Evolutionary conservation across 2,888 invertebrate genomes (phyloP).

Genomic region (Stegophylla sp.): DNA sequence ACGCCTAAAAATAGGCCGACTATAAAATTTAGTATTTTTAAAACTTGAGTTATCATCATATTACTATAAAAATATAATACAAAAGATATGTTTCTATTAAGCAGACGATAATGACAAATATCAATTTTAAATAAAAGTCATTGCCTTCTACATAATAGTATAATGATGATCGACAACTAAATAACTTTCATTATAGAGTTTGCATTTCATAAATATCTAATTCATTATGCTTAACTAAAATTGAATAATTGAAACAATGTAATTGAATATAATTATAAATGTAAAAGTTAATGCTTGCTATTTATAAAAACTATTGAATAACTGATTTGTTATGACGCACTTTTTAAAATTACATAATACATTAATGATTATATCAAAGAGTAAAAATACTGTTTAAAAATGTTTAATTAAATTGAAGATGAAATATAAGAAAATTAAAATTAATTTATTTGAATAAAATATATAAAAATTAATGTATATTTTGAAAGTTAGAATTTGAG

Average conservation of each 20-base stretch:
- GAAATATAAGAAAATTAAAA: not conserved
- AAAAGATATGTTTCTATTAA: conserved; percentile 13
- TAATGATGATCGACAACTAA: conserved; percentile 15
- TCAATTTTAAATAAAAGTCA: conserved; percentile 3
- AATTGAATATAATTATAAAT: not conserved
- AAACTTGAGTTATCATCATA: conserved; percentile 3
- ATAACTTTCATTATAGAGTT: conserved; percentile 16
- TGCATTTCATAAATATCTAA: conserved; percentile 22
- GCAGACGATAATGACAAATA: not conserved
- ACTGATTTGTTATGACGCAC: conserved; percentile 24
- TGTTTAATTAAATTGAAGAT: not conserved
- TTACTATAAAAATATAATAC: too few species aligned
- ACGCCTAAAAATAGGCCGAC: not conserved
- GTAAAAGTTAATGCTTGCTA: not conserved
- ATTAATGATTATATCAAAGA: not conserved
- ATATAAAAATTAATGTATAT: conserved; percentile 26
- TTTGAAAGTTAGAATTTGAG: not conserved
- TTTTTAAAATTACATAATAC: not conserved
- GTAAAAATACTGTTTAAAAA: conserved; percentile 8
- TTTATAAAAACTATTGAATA: not conserved
- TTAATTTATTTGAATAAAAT: conserved; percentile 13
- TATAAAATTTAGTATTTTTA: not conserved
- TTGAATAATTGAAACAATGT: conserved; percentile 3
- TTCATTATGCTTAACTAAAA: conserved; percentile 26
- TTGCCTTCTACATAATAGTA: conserved; percentile 7